phyloP scores from a whole-genome alignment of 92 coral and sea anemone genomes.

The Actinostola sp. region DNA sequence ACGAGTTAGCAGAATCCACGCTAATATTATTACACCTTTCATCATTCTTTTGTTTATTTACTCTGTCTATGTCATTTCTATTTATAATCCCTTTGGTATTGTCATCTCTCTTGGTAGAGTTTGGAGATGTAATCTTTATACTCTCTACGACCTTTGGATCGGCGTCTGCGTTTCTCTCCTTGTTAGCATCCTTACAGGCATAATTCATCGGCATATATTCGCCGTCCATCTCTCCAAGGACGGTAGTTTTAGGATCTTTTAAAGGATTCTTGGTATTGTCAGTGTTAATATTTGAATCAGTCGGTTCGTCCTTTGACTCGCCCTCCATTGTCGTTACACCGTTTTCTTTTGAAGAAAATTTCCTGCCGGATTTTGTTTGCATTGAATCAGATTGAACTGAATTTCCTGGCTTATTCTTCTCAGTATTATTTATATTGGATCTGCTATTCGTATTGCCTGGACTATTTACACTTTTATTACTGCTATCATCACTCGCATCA shows the following conservation, averaged over 20 bases:
- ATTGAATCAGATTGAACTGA: conserved; percentile 7
- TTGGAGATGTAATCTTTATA: conserved; percentile 31
- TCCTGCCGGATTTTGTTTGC: conserved; percentile 1
- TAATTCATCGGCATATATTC: conserved; percentile 70
- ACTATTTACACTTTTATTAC: not conserved
- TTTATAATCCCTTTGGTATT: conserved; percentile 11
- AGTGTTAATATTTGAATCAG: not conserved
- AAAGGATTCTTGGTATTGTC: not conserved
- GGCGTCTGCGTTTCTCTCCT: not conserved
- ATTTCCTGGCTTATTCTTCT: conserved; percentile 8
- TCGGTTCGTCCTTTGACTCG: conserved; percentile 10
- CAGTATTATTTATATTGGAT: not conserved
- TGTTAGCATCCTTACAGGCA: conserved; percentile 16
- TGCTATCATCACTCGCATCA: too few species aligned
- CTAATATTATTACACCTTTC: conserved; percentile 7
- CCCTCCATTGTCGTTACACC: conserved; percentile 2
- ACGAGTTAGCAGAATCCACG: not conserved
- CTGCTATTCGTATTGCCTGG: not conserved
- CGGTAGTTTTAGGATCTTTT: conserved; percentile 14
- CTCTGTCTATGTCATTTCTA: conserved; percentile 5
- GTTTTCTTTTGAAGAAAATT: not conserved
- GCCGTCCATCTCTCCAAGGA: conserved; percentile 34
- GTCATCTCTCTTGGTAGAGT: conserved; percentile 23
- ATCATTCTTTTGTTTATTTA: conserved; percentile 16
- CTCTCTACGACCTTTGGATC: conserved; percentile 23